Base-by-base conservation (phyloP, 2,888 invertebrate genomes). In the Blastobasis lacticolella region DNA sequence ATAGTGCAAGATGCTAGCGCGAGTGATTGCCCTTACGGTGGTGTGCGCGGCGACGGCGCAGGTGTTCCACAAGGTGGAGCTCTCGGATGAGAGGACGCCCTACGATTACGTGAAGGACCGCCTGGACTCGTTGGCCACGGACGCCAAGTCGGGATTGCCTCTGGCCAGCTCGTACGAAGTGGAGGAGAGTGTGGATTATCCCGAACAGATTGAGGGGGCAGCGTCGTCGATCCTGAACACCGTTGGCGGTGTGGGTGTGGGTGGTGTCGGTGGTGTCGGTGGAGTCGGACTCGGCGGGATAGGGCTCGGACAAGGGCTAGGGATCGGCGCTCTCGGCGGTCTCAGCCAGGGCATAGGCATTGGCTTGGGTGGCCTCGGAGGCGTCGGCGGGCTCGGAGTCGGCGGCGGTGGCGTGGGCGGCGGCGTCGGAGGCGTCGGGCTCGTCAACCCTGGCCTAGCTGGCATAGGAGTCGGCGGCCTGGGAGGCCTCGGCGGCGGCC, bases 141-240 rank as follows among this genome's bases (percentile, higher is more conserved):
- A 88, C 52, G 55, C 62, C 6, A 75, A 63, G 54, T 64, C 75
- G 55, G 88, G 87, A 63, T 48, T 85, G 56, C 86, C 86, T 37
- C 51, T 85, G 43, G 83, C 90, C 1, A 82, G 75, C 52, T 89
- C 89, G 42, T 91, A 91, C 62, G 90, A 90, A 75, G 89, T 91
- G 43, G 89, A 90, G 69, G 90, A 91, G 75, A 89, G 90, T 69
- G 88, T 81, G 54, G 90, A 90, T 64, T 90, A 90, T 64, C 90
- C 90, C 9, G 88, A 87, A 54, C 69, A 77, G 36, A 66, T 83
- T 5, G 75, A 82, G 63, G 84, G 81, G 66, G 84, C 86, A n/a
- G 87, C 86, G 8, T 85, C 88, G 37, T 60, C 69, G 37, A 72
- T 86, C 56, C 57, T 85, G 45, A 84, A 83, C 51, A 80, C 86